phyloP scores from a whole-genome alignment of 2,888 invertebrate species.

The Tinea pellionella region DNA sequence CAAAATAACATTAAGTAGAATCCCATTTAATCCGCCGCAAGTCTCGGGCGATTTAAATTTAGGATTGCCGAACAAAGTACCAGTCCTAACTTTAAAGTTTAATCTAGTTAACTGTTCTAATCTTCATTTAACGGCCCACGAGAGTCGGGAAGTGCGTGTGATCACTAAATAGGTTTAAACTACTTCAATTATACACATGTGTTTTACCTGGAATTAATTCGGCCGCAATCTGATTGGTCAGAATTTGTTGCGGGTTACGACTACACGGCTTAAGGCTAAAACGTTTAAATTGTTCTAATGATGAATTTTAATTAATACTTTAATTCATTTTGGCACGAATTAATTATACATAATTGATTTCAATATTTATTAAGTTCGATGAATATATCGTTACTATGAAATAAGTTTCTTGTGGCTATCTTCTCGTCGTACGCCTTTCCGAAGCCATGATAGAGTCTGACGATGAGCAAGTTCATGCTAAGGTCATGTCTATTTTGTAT shows the following conservation, averaged over 20 bases:
- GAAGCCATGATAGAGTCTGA: too few species aligned
- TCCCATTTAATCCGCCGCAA: constrained; percentile 9
- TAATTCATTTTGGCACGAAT: too few species aligned
- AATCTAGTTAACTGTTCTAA: constrained; percentile 13
- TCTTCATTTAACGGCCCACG: constrained; percentile 12
- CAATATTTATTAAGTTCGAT: too few species aligned
- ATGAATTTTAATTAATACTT: too few species aligned
- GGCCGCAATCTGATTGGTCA: background rate
- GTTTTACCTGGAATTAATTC: background rate
- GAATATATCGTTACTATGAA: too few species aligned
- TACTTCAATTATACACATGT: background rate
- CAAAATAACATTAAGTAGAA: background rate
- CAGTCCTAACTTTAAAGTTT: constrained; percentile 8
- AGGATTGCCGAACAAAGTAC: constrained; percentile 5
- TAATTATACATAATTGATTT: too few species aligned
- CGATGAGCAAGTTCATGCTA: too few species aligned
- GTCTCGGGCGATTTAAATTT: constrained; percentile 7
- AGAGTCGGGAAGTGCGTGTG: constrained; percentile 1
- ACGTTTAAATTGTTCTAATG: too few species aligned
- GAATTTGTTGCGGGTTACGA: background rate
- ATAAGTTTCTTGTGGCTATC: too few species aligned
- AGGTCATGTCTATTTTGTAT: too few species aligned
- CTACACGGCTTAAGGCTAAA: too few species aligned
- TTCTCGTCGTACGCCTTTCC: too few species aligned
- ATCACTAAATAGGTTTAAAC: constrained; percentile 6